Evolutionary conservation across 2,888 invertebrate species (phyloP).

Genomic region (Conistra vaccinii): DNA sequence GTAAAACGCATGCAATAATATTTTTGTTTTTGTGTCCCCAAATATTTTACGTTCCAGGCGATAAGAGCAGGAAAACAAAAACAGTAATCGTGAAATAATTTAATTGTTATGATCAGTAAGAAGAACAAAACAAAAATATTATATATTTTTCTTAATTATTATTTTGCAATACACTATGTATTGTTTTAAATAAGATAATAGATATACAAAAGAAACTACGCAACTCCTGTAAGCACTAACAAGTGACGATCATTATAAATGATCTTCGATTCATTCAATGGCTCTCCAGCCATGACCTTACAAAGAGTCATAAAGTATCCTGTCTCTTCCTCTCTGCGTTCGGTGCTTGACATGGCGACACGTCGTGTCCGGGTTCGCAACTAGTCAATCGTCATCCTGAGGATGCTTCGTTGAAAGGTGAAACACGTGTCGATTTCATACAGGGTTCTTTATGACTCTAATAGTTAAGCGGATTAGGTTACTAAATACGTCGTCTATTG

Average conservation of each 20-base stretch:
- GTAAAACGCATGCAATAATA: conserved; percentile 13
- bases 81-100: neutral
- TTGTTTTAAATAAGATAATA: conserved; percentile 1
- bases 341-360: no score
- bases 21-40: conserved; percentile 14
- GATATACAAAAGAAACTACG: no score
- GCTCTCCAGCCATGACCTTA: no score
- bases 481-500: no score
- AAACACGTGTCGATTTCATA: no score
- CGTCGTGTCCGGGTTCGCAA: no score
- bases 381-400: no score
- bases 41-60: neutral
- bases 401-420: no score
- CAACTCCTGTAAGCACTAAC: neutral
- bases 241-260: conserved; percentile 3
- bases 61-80: conserved; percentile 34
- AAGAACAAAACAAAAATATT: conserved; percentile 9
- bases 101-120: conserved; percentile 1
- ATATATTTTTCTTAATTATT: conserved; percentile 28
- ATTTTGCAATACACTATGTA: conserved; percentile 20
- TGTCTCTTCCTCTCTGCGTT: no score
- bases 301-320: no score
- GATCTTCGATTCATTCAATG: neutral
- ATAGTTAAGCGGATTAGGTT: no score
- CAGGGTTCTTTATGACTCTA: no score